Evolutionary conservation across 2,113 vertebrate species (phyloP).

Genomic region (Alexandromys fortis): DNA sequence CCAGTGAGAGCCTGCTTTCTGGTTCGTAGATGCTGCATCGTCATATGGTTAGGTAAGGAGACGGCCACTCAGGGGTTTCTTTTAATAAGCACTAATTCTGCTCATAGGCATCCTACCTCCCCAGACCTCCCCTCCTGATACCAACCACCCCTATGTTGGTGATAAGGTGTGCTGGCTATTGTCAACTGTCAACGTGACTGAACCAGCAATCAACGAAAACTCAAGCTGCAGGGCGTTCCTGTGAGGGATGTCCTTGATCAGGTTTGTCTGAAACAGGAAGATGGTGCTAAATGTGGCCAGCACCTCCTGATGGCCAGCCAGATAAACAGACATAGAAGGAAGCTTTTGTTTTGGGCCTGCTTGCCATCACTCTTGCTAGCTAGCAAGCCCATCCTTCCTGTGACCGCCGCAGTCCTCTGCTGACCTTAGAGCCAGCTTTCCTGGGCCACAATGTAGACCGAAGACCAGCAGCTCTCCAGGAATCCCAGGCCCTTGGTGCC

Average conservation of each 20-base stretch:
- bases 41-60: background rate
- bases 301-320: background rate
- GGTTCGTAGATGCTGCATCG: background rate
- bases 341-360: background rate
- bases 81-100: background rate
- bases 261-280: background rate
- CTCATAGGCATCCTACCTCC: background rate
- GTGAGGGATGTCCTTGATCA: background rate
- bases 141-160: background rate
- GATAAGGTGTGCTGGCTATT: background rate
- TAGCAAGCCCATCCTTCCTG: background rate
- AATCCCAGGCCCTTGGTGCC: background rate
- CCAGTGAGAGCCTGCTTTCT: background rate
- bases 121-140: background rate
- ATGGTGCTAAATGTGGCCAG: no score
- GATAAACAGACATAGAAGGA: background rate
- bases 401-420: background rate
- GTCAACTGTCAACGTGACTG: background rate
- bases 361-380: background rate
- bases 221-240: no score
- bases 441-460: no score
- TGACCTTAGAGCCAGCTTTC: background rate
- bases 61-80: fast-evolving
- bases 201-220: background rate
- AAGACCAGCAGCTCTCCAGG: background rate